Evolutionary conservation across 1,140 invertebrate genomes (phyloP).

Genomic region (Drosophila biarmipes): DNA sequence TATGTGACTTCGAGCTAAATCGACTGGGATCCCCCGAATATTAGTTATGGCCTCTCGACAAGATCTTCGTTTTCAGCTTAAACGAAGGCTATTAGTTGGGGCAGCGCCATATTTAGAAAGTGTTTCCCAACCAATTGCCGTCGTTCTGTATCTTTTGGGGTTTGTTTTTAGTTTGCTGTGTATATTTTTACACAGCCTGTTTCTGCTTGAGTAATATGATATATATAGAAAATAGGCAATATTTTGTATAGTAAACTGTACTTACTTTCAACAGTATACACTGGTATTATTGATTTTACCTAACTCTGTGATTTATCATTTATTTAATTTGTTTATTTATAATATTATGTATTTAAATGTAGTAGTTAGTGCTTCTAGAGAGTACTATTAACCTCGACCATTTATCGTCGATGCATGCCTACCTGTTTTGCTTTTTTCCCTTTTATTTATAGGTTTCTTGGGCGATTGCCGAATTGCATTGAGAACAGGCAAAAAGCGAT

Average conservation of each 20-base stretch:
- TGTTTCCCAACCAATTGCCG: conserved; percentile 1
- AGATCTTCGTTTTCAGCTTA: conserved; percentile 1
- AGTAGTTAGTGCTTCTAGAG: neutral
- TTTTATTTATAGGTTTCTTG: conserved; percentile 68
- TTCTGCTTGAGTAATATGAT: too few relatives aligned
- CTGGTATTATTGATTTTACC: too few relatives aligned
- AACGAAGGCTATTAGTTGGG: neutral
- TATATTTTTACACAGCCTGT: too few relatives aligned
- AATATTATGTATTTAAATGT: neutral
- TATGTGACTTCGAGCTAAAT: neutral
- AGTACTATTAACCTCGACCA: neutral
- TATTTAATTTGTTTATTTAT: too few relatives aligned
- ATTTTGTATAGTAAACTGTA: too few relatives aligned
- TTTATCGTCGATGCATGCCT: neutral
- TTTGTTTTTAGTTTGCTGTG: too few relatives aligned
- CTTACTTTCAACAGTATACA: too few relatives aligned
- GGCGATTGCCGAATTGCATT: conserved; percentile 61
- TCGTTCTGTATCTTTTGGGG: neutral
- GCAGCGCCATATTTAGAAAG: conserved; percentile 10
- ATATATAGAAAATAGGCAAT: too few relatives aligned
- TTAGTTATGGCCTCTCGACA: conserved; percentile 1
- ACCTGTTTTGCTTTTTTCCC: neutral
- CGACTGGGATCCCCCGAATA: conserved; percentile 11
- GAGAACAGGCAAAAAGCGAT: conserved; percentile 25
- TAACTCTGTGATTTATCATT: too few relatives aligned